These are phyloP conservation scores for Anthophora plumipes DNA, from an alignment of 2,888 invertebrate genomes.

Conservation along the genomic window DNA sequence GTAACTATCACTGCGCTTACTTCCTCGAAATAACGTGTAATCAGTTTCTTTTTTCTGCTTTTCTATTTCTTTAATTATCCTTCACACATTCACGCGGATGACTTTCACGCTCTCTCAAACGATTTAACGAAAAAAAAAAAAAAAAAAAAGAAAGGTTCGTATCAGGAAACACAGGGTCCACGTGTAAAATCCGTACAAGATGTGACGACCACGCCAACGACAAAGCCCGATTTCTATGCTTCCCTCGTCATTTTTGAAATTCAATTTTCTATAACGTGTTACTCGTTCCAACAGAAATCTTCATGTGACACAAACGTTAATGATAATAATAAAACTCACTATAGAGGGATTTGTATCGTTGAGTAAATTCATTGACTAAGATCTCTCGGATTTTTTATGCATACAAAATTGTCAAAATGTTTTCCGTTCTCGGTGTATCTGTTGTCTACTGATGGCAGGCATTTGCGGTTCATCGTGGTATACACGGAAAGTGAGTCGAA, in stretches of 20 bases:
- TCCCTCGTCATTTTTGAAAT: neutral
- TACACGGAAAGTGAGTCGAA: slow-evolving; percentile 7
- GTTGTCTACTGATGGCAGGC: slow-evolving; percentile 28
- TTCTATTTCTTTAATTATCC: slow-evolving; percentile 29
- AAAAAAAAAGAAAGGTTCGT: slow-evolving; percentile 1
- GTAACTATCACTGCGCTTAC: slow-evolving; percentile 82
- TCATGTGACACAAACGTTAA: slow-evolving; percentile 27
- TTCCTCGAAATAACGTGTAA: slow-evolving; percentile 77
- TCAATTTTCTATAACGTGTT: neutral
- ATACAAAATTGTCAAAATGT: slow-evolving; percentile 54
- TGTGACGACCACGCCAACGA: slow-evolving; percentile 7
- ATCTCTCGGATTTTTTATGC: slow-evolving; percentile 18
- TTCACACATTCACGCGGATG: slow-evolving; percentile 58
- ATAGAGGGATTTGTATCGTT: slow-evolving; percentile 14
- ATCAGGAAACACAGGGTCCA: slow-evolving; percentile 34
- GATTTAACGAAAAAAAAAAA: too few species aligned
- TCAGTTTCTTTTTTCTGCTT: slow-evolving; percentile 64
- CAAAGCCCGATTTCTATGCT: slow-evolving; percentile 9
- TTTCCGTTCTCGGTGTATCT: neutral
- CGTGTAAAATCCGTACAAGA: slow-evolving; percentile 36
- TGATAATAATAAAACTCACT: slow-evolving; percentile 23
- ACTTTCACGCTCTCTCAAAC: slow-evolving; percentile 40
- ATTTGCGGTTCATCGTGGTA: slow-evolving; percentile 28
- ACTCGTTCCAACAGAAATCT: neutral
- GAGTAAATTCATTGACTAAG: slow-evolving; percentile 36